phyloP scores from a whole-genome alignment of 2,888 invertebrate species.

The Pseudococcus viburni region DNA sequence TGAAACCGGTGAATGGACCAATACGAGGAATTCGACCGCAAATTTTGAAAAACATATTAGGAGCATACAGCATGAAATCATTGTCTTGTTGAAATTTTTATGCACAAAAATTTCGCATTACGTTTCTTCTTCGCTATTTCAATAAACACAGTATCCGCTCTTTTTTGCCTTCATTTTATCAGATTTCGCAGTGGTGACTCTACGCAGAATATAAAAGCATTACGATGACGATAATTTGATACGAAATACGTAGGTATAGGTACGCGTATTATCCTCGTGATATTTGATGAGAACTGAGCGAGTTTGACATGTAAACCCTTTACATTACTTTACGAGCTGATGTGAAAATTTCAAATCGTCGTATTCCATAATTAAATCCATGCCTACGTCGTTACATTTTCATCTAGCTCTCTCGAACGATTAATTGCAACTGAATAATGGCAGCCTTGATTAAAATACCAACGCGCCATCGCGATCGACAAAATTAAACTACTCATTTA shows the following conservation, averaged over 20 bases:
- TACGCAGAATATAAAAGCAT: neutral
- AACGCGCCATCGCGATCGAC: neutral
- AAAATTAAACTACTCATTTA: neutral
- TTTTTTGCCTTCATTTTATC: neutral
- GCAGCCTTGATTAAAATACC: neutral
- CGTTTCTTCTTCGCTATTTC: neutral
- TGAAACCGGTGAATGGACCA: neutral
- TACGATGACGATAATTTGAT: neutral
- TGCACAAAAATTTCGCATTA: neutral
- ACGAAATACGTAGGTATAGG: neutral
- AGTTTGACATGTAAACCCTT: constrained; percentile 1
- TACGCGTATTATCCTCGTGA: neutral
- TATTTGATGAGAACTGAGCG: neutral
- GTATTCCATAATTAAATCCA: neutral
- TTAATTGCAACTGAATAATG: neutral
- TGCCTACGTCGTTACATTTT: neutral
- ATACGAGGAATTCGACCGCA: neutral
- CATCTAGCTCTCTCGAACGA: neutral
- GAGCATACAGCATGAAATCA: neutral
- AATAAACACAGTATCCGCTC: neutral
- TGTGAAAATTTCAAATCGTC: neutral
- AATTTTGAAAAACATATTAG: constrained; percentile 24
- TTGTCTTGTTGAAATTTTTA: neutral
- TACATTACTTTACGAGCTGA: neutral
- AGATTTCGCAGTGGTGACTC: too few species aligned